These are phyloP conservation scores for Platichthys stellatus DNA, from an alignment of 2,113 vertebrate genomes.

Conservation along the genomic window DNA sequence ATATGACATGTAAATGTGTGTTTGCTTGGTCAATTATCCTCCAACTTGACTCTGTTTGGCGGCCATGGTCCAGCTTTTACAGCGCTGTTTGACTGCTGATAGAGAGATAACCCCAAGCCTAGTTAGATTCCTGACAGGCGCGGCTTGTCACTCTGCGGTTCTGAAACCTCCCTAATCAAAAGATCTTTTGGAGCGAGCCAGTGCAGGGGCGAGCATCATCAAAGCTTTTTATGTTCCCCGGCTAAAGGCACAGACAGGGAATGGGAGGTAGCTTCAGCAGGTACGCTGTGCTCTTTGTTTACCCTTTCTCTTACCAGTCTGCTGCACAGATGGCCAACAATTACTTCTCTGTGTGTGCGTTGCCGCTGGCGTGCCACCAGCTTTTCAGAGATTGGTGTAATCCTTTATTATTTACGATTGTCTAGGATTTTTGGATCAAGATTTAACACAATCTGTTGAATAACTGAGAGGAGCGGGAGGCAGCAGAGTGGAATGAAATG, in stretches of 20 bases:
- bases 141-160: constrained; percentile 73
- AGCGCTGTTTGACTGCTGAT: constrained; percentile 59
- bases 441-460: constrained; percentile 84
- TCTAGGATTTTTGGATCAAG: constrained; percentile 83
- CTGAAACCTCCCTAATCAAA: constrained; percentile 73
- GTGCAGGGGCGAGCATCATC: constrained; percentile 66
- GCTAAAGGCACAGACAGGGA: constrained; percentile 41
- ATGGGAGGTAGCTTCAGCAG: constrained; percentile 59
- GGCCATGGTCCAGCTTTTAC: constrained; percentile 40
- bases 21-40: constrained; percentile 73
- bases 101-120: constrained; percentile 69
- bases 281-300: constrained; percentile 81
- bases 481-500: constrained; percentile 74
- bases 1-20: constrained; percentile 73
- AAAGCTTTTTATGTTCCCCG: constrained; percentile 72
- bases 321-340: constrained; percentile 85
- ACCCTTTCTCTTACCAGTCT: constrained; percentile 81
- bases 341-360: constrained; percentile 83
- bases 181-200: constrained; percentile 61
- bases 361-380: constrained; percentile 77
- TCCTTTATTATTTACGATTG: constrained; percentile 86
- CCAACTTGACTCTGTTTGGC: constrained; percentile 47
- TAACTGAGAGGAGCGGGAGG: constrained; percentile 72
- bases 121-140: constrained; percentile 74
- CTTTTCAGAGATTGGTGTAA: constrained; percentile 83